Conservation (phyloP, 2,797 vertebrate species). For the Lycodopsis pacificus region DNA sequence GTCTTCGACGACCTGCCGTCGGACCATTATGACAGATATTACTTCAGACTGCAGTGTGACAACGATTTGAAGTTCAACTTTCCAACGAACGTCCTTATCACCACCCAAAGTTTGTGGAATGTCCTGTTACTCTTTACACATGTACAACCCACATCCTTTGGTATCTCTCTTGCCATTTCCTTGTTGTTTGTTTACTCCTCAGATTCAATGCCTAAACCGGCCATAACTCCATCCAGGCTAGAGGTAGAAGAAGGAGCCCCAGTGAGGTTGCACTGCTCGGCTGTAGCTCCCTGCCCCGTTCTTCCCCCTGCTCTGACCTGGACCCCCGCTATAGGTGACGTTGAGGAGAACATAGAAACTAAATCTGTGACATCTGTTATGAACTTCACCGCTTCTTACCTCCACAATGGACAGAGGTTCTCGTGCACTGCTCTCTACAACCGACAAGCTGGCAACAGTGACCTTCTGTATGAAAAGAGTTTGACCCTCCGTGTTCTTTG, state of each 20-base stretch:
- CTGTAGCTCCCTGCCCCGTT: constrained; percentile 62
- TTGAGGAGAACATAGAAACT: constrained; percentile 34
- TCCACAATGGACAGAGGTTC: constrained; percentile 64
- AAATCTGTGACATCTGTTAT: constrained; percentile 53
- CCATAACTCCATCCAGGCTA: constrained; percentile 52
- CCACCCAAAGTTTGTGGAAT: constrained; percentile 52
- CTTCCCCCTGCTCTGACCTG: constrained; percentile 72
- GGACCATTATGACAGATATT: constrained; percentile 52
- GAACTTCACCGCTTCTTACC: constrained; percentile 71
- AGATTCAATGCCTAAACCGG: constrained; percentile 65
- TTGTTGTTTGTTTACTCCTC: constrained; percentile 20
- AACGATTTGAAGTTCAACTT: constrained; percentile 64
- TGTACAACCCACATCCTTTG: neutral
- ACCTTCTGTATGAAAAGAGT: constrained; percentile 42
- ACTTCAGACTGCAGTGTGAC: constrained; percentile 75
- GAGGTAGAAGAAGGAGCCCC: constrained; percentile 69
- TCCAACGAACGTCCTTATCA: constrained; percentile 38
- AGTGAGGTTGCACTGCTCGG: constrained; percentile 70
- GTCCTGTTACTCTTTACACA: accelerated
- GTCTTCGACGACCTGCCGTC: constrained; percentile 66
- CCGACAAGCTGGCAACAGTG: constrained; percentile 46
- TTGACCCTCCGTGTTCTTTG: constrained; percentile 66
- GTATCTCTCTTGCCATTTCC: neutral
- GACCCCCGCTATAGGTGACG: constrained; percentile 60
- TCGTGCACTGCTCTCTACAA: constrained; percentile 67